A percentile compares a stretch with the other conserved stretches of the same genome.
Conservation (phyloP, 2,888 invertebrate genomes). For the Chouioia cunea region DNA sequence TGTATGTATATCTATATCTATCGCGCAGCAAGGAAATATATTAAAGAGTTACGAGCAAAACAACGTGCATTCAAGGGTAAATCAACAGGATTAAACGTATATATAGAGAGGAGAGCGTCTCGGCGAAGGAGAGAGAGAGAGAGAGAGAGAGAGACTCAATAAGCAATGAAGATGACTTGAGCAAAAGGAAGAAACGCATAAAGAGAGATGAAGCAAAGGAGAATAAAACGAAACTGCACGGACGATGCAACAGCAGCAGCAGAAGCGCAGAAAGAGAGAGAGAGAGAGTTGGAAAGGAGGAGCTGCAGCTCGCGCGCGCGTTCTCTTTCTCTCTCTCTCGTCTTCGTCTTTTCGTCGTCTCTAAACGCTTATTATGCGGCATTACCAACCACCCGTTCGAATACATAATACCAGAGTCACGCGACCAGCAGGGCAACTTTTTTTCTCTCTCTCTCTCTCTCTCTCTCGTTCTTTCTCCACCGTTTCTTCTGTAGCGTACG, state of each 20-base stretch:
- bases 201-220: slow-evolving; percentile 31
- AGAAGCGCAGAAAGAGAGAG: slow-evolving; percentile 13
- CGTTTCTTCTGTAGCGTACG: too few relatives aligned
- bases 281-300: slow-evolving; percentile 48
- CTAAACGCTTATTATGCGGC: slow-evolving; percentile 63
- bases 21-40: background rate
- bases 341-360: slow-evolving; percentile 58
- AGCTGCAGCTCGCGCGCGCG: slow-evolving; percentile 30
- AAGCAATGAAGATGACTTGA: slow-evolving; percentile 49
- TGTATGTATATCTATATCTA: background rate
- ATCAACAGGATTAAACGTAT: slow-evolving; percentile 15
- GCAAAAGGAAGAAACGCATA: slow-evolving; percentile 44
- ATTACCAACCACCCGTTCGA: slow-evolving; percentile 55
- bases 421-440: slow-evolving; percentile 53
- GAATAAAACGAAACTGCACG: slow-evolving; percentile 24
- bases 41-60: slow-evolving; percentile 16
- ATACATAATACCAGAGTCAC: slow-evolving; percentile 61
- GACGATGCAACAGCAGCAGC: slow-evolving; percentile 16
- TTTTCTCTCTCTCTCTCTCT: slow-evolving; percentile 44
- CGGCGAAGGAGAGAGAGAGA: slow-evolving; percentile 36
- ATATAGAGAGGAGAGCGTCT: background rate
- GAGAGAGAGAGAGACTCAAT: slow-evolving; percentile 26
- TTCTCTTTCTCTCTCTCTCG: too few relatives aligned
- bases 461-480: slow-evolving; percentile 24
- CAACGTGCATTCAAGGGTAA: slow-evolving; percentile 7